phyloP scores from a whole-genome alignment of 2,888 invertebrate species.

The Axea sp. region DNA sequence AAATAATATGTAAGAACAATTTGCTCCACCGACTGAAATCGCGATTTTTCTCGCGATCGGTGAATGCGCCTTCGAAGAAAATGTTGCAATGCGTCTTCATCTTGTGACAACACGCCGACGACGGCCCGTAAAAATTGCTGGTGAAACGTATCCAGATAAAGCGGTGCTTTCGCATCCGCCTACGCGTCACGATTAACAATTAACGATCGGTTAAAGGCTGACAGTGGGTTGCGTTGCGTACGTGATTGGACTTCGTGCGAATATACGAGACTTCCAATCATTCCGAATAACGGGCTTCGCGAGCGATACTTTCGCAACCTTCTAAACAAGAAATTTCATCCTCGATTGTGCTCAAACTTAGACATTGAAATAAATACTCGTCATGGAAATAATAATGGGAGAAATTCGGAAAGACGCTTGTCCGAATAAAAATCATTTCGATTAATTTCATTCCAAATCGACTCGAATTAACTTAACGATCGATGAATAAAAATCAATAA shows the following conservation, averaged over 20 bases:
- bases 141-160: constrained; percentile 52
- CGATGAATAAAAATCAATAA: no score
- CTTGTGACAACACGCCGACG: constrained; percentile 17
- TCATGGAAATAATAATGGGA: no score
- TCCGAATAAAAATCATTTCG: no score
- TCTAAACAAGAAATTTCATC: constrained; percentile 10
- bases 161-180: constrained; percentile 57
- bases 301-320: constrained; percentile 16
- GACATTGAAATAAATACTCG: no score
- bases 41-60: not conserved
- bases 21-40: no score
- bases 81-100: constrained; percentile 33
- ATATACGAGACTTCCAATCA: constrained; percentile 35
- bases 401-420: no score
- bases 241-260: constrained; percentile 51
- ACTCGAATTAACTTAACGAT: no score
- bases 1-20: no score
- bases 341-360: no score
- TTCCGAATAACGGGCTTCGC: constrained; percentile 41
- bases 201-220: constrained; percentile 53
- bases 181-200: constrained; percentile 59
- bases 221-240: constrained; percentile 46
- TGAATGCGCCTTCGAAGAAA: constrained; percentile 12
- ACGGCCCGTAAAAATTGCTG: constrained; percentile 41
- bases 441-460: no score